A percentile compares a stretch with the other conserved stretches of the same genome.
Evolutionary conservation across 2,888 invertebrate genomes (phyloP).

Genomic region (Harpalus rufipes): DNA sequence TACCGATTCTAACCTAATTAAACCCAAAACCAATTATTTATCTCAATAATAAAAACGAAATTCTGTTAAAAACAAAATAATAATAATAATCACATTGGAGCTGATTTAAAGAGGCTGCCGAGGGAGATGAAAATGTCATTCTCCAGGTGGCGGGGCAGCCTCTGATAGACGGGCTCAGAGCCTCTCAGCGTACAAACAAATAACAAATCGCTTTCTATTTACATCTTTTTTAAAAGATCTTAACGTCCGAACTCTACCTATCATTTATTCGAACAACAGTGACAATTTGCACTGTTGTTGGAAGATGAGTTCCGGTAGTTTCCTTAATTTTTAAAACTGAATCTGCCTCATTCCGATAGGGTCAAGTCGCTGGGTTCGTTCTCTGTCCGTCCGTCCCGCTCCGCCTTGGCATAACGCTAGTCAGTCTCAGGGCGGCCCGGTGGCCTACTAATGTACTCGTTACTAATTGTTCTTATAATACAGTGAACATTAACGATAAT

Average conservation of each 20-base stretch:
- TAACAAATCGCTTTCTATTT: conserved; percentile 71
- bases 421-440: conserved; percentile 63
- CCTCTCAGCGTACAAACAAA: conserved; percentile 73
- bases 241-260: conserved; percentile 42
- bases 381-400: conserved; percentile 64
- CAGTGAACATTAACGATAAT: conserved; percentile 59
- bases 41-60: conserved; percentile 66
- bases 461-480: conserved; percentile 58
- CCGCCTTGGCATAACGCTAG: conserved; percentile 60
- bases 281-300: background rate
- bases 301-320: conserved; percentile 8
- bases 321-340: conserved; percentile 21
- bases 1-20: conserved; percentile 62
- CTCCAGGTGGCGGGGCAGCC: conserved; percentile 68
- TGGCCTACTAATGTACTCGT: conserved; percentile 40
- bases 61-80: conserved; percentile 66
- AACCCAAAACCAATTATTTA: conserved; percentile 66
- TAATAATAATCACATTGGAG: conserved; percentile 66
- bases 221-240: conserved; percentile 74
- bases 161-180: conserved; percentile 74
- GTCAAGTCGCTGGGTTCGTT: conserved; percentile 51
- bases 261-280: conserved; percentile 5
- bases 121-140: background rate
- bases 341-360: conserved; percentile 49
- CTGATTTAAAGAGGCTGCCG: conserved; percentile 66